Evolutionary conservation across 1,140 invertebrate genomes (phyloP).

Genomic region (Trichomalopsis sarcophagae): DNA sequence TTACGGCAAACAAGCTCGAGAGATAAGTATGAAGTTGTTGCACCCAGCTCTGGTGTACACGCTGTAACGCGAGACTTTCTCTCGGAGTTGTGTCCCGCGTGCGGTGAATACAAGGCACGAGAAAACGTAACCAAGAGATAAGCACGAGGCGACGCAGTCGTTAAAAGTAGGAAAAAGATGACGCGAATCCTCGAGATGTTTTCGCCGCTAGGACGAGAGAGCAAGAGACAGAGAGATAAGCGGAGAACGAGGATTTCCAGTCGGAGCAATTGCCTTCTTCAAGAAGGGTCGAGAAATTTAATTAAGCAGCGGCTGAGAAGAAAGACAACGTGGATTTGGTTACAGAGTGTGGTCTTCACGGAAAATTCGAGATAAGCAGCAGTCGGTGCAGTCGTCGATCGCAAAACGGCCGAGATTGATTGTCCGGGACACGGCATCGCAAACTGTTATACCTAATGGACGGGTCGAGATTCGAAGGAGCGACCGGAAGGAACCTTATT

Average conservation of each 20-base stretch:
- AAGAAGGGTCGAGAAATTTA: constrained; percentile 51
- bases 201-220: constrained; percentile 6
- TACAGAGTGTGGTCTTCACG: not conserved
- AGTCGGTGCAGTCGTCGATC: not conserved
- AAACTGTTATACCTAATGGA: constrained; percentile 40
- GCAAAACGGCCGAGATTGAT: not conserved
- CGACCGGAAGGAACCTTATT: constrained; percentile 63
- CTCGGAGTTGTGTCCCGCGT: not conserved
- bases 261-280: constrained; percentile 13
- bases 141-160: not conserved
- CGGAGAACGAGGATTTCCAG: constrained; percentile 27
- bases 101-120: constrained; percentile 30
- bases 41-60: not conserved
- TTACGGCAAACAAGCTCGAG: constrained; percentile 1
- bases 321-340: constrained; percentile 35
- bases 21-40: not conserved
- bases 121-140: not conserved
- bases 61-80: not conserved
- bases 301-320: constrained; percentile 44
- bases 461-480: constrained; percentile 43
- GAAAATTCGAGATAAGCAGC: constrained; percentile 1
- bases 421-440: not conserved
- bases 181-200: constrained; percentile 38
- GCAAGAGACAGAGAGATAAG: constrained; percentile 21
- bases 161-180: constrained; percentile 44